Conservation (phyloP, 2,113 vertebrate genomes). For the Catharus bicknelli region DNA sequence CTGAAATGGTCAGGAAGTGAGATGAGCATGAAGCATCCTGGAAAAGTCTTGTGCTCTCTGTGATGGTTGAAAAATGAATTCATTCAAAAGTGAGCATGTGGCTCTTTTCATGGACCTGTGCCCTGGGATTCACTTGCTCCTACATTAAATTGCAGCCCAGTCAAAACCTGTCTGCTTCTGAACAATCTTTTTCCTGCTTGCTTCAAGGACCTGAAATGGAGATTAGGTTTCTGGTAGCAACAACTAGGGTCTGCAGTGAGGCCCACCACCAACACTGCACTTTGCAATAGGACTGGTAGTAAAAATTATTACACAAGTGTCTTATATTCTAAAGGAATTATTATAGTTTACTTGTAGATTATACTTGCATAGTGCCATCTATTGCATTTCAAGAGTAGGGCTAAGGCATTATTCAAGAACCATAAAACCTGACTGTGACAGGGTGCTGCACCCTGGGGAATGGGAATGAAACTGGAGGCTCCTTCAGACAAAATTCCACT, state of each 20-base stretch:
- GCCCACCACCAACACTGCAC: neutral
- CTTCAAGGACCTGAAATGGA: neutral
- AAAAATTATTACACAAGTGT: neutral
- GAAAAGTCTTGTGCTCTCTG: neutral
- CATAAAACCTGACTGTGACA: neutral
- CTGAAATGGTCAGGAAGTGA: neutral
- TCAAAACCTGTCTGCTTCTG: neutral
- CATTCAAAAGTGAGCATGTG: neutral
- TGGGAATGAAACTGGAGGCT: neutral
- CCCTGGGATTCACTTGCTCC: neutral
- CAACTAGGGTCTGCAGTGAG: neutral
- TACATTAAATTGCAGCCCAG: neutral
- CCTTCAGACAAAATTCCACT: neutral
- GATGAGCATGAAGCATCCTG: neutral
- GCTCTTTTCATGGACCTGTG: neutral
- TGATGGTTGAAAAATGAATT: neutral
- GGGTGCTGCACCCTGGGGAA: neutral
- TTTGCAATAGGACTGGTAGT: neutral
- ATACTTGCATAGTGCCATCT: neutral
- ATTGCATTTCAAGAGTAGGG: neutral
- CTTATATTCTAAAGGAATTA: neutral
- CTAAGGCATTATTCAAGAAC: neutral
- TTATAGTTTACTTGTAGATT: neutral
- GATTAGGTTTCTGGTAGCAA: neutral
- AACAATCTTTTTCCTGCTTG: neutral